These are phyloP conservation scores for Eupithecia abbreviata DNA, from an alignment of 2,888 invertebrate species.

Conservation along the genomic window DNA sequence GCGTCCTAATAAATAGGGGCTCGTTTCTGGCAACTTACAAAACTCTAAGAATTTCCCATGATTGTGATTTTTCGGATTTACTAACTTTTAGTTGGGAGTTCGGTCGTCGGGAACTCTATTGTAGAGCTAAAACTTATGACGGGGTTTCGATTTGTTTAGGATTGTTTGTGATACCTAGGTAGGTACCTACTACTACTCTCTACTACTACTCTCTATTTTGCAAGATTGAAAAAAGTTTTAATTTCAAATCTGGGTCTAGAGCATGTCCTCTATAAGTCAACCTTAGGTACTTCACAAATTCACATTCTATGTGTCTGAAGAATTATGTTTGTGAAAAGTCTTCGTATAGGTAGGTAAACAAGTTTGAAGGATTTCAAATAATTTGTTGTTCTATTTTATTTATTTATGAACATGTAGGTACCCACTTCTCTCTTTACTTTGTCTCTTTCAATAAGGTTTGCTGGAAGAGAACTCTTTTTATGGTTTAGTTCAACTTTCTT, in stretches of 20 bases:
- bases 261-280: not conserved
- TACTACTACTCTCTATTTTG: too few species aligned
- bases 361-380: too few species aligned
- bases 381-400: too few species aligned
- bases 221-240: not conserved
- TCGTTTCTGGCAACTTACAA: conserved; percentile 51
- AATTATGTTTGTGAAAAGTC: too few species aligned
- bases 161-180: not conserved
- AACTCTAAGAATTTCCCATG: conserved; percentile 41
- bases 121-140: conserved; percentile 21
- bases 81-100: conserved; percentile 25
- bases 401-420: too few species aligned
- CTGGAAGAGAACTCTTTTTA: too few species aligned
- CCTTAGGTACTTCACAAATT: not conserved
- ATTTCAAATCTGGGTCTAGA: too few species aligned
- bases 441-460: too few species aligned
- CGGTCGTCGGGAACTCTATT: conserved; percentile 14
- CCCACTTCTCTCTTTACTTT: too few species aligned
- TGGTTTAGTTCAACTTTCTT: too few species aligned
- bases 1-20: conserved; percentile 48
- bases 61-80: conserved; percentile 40
- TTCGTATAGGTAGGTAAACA: too few species aligned
- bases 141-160: conserved; percentile 9
- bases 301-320: too few species aligned
- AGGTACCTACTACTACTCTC: not conserved